Base-by-base conservation (phyloP, 2,888 invertebrate genomes). In the Synergus japonicus region DNA sequence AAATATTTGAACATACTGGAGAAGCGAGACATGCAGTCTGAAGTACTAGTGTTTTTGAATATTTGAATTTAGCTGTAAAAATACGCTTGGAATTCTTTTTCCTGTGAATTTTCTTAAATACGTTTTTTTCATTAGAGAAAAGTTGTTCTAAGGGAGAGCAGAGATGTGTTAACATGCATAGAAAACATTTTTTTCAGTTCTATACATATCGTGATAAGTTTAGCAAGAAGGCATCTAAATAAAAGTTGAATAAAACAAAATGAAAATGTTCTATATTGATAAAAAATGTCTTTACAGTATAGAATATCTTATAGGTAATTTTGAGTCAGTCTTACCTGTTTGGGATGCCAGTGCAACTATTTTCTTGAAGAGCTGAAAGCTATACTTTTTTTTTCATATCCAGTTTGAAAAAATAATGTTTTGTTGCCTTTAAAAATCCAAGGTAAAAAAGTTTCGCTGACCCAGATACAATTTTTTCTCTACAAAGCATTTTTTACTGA, bases 1-100 rank as follows among this genome's bases (percentile, higher is more conserved):
- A 7, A 29, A 41, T 37, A 73, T 29, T 46, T n/a, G 73, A 73
- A 73, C 73, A 54, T 54, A 73, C 73, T 73, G 73, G 73, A 73
- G 54, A 73, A 73, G 73, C 54, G 73, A 73, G 73, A 73, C 73
- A 54, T 54, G 73, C 54, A 73, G 73, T 73, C 49, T 29, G 37
- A 41, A 73, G 9, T 65, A 41, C n/a, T 37, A 10, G 7, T 66
- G 1, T 44, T 18, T 18, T 18, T n/a, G 10, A 12, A 4, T 8
- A 15, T 66, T 43, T 12, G 9, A 43, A 5, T 10, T 43, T n/a
- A n/a, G 2, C 18, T 66, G 7, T 43, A n/a, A 8, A 18, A 12
- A 41, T 29, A 10, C 10, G 4, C n/a, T 4, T 8, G n/a, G 4
- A 54, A 49, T 58, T 73, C 15, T 15, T 73, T 73, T 54, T 54